Percentiles rank a stretch among this genome's conserved stretches.
These are phyloP conservation scores for Arctia plantaginis DNA, from an alignment of 2,888 invertebrate species.

Conservation along the genomic window DNA sequence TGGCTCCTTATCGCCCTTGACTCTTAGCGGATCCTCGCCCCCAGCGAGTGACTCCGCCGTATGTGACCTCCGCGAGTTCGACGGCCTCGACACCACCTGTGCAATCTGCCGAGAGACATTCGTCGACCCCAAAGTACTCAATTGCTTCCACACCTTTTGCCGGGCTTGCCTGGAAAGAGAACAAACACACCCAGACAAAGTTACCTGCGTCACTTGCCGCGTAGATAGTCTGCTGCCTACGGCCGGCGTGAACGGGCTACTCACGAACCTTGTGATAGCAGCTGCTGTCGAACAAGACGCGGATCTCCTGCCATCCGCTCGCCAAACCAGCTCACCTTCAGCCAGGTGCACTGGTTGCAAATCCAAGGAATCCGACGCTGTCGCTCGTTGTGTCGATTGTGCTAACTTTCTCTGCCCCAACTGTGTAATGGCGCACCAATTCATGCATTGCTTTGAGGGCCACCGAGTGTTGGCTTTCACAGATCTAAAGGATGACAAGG, in stretches of 20 bases:
- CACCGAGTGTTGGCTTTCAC: slow-evolving; percentile 93
- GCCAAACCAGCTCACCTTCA: slow-evolving; percentile 80
- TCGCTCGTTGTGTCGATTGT: slow-evolving; percentile 98
- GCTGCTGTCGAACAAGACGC: slow-evolving; percentile 86
- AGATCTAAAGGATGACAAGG: slow-evolving; percentile 88
- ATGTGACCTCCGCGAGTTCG: slow-evolving; percentile 90
- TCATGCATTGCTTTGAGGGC: slow-evolving; percentile 99
- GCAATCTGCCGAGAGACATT: slow-evolving; percentile 92
- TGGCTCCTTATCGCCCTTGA: slow-evolving; percentile 93
- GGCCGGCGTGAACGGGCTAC: slow-evolving; percentile 88
- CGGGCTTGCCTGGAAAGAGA: slow-evolving; percentile 92
- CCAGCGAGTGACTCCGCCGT: slow-evolving; percentile 94
- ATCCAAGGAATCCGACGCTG: slow-evolving; percentile 96
- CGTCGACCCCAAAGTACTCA: slow-evolving; percentile 90
- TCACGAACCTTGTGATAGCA: slow-evolving; percentile 88
- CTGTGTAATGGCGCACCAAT: slow-evolving; percentile 99
- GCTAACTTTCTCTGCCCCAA: slow-evolving; percentile 98
- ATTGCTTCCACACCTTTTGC: slow-evolving; percentile 95
- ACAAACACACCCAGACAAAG: slow-evolving; percentile 89
- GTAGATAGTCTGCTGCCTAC: slow-evolving; percentile 83
- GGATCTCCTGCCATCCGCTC: slow-evolving; percentile 80
- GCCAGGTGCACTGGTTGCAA: slow-evolving; percentile 98
- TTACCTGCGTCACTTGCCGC: slow-evolving; percentile 90
- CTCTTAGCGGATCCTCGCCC: slow-evolving; percentile 95
- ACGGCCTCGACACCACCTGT: slow-evolving; percentile 88